Evolutionary conservation across 1,140 invertebrate genomes (phyloP).

Genomic region (Homalodisca vitripennis): DNA sequence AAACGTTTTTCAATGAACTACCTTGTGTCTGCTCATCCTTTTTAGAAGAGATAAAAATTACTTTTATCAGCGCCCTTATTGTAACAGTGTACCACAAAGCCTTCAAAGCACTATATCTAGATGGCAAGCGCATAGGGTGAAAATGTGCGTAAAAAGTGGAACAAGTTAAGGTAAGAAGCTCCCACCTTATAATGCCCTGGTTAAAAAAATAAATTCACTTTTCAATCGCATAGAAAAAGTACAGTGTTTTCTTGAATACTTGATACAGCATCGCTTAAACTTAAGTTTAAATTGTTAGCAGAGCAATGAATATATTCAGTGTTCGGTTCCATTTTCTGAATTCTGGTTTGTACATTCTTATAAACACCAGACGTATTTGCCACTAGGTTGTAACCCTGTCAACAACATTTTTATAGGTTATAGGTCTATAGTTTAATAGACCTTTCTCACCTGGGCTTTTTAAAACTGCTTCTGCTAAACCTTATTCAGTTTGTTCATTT

Average conservation of each 20-base stretch:
- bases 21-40: not conserved
- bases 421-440: no score
- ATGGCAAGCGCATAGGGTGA: constrained; percentile 1
- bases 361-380: constrained; percentile 18
- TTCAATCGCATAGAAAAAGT: not conserved
- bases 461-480: constrained; percentile 5
- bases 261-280: constrained; percentile 11
- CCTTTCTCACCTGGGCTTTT: not conserved
- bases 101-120: not conserved
- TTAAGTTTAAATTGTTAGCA: constrained; percentile 2
- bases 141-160: not conserved
- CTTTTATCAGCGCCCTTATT: constrained; percentile 3
- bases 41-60: not conserved
- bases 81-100: not conserved
- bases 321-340: no score
- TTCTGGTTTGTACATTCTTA: not conserved
- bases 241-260: constrained; percentile 2
- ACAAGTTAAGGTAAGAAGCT: not conserved
- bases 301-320: no score
- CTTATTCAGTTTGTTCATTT: constrained; percentile 6
- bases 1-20: not conserved
- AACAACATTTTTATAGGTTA: no score
- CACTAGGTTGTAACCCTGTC: not conserved
- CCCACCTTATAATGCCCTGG: constrained; percentile 8
- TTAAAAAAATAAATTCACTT: constrained; percentile 6